A percentile compares a stretch with the other conserved stretches of the same genome.
Conservation (phyloP, 1,140 invertebrate genomes). For the Drosophila prosaltans region DNA sequence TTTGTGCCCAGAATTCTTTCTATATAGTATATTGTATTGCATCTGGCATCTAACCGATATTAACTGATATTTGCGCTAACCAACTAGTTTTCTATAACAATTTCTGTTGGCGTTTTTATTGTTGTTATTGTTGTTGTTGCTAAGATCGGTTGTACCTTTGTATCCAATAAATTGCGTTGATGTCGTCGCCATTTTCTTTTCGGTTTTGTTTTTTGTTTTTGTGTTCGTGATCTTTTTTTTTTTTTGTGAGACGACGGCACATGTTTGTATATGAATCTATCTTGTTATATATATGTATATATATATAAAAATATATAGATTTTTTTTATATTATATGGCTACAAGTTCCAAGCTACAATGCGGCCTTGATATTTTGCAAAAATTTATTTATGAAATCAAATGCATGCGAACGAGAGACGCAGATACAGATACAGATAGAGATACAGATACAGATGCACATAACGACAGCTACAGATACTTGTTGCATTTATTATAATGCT, state of each 20-base stretch:
- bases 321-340: constrained; percentile 57
- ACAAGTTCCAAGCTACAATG: constrained; percentile 74
- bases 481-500: constrained; percentile 78
- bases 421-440: constrained; percentile 35
- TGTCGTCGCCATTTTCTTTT: constrained; percentile 44
- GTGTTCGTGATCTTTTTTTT: constrained; percentile 34
- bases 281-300: not conserved
- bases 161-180: constrained; percentile 71
- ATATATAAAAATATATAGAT: not conserved
- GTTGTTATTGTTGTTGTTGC: constrained; percentile 41
- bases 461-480: constrained; percentile 67
- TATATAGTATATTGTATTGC: constrained; percentile 8
- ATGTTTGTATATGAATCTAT: constrained; percentile 16
- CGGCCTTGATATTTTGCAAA: constrained; percentile 79
- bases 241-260: constrained; percentile 32
- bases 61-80: constrained; percentile 63
- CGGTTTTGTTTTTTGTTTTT: constrained; percentile 24
- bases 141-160: constrained; percentile 55
- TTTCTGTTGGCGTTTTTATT: constrained; percentile 39
- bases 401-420: constrained; percentile 52
- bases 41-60: constrained; percentile 57
- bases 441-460: constrained; percentile 40
- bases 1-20: constrained; percentile 56
- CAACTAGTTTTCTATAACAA: constrained; percentile 67
- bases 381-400: constrained; percentile 82